Base-by-base conservation (phyloP, 1,140 invertebrate genomes). In the silkworm (Bombyx mori) region DNA sequence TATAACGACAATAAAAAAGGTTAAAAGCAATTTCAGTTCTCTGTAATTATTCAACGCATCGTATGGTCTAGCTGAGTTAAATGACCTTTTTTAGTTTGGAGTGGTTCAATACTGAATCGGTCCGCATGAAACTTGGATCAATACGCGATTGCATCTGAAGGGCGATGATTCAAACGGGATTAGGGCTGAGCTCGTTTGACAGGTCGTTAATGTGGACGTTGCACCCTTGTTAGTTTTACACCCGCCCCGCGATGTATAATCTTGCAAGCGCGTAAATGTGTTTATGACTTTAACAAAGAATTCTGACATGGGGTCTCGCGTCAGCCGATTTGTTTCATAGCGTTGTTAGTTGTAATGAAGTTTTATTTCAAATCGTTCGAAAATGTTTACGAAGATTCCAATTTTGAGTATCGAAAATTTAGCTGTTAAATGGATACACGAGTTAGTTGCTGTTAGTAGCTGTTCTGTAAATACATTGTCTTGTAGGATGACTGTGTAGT, bases 221-320 rank as follows among this genome's bases (percentile, higher is more conserved):
- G 67, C 77, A 68, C 79, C 78, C 79, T 79, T 82, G 79, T 83
- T 83, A 76, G 75, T 78, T 81, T 75, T 73, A 78, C 79, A 75
- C 75, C 75, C 65, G 69, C 75, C 78, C 77, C 66, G 60, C 66
- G 60, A 8, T 35, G 35, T 59, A 57, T 69, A 65, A 72, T 69
- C 58, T 57, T 62, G 62, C 65, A 64, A 57, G 61, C 61, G 64
- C 62, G 63, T 73, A 68, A 73, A 69, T 66, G 63, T 60, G 64
- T 71, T 67, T 44, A 58, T 63, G 57, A 60, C 64, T 59, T 54
- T 35, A 35, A 35, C 26, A 5, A 35, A 35, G 26, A 35, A 35
- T 35, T 3, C 26, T 35, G 26, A 35, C 26, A 35, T 35, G 4
- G 26, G 26, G 26, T 35, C 12, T 18, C 26, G 26, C 26, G 26